Percentiles rank a stretch among this genome's conserved stretches.
phyloP scores from a whole-genome alignment of 2,888 invertebrate species.

The Hemistola chrysoprasaria region DNA sequence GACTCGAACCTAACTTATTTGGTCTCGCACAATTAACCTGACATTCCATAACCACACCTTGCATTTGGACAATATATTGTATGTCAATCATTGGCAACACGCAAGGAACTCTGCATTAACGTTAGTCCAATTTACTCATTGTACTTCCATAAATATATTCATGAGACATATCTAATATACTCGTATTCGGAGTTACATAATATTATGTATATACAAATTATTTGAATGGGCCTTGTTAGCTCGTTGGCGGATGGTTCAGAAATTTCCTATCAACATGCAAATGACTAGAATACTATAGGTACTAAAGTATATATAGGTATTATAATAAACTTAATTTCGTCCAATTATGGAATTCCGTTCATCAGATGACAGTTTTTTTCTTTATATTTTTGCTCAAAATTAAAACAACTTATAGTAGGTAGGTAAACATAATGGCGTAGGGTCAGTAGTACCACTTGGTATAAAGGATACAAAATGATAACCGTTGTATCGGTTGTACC shows the following conservation, averaged over 20 bases:
- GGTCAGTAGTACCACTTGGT: no score
- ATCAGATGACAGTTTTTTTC: no score
- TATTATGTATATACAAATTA: not conserved
- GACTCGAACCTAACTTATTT: constrained; percentile 55
- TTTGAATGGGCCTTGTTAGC: constrained; percentile 6
- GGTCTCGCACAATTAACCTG: constrained; percentile 65
- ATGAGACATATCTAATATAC: constrained; percentile 1
- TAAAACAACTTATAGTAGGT: no score
- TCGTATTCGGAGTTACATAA: not conserved
- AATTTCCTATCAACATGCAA: constrained; percentile 6
- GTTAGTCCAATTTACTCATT: constrained; percentile 24
- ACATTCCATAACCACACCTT: constrained; percentile 68
- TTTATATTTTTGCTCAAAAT: no score
- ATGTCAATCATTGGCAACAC: constrained; percentile 63
- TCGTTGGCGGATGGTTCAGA: not conserved
- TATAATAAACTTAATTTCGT: no score
- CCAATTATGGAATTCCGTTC: no score
- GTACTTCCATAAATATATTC: constrained; percentile 17
- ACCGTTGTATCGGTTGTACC: no score
- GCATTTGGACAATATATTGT: constrained; percentile 68
- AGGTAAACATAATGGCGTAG: no score
- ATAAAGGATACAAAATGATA: no score
- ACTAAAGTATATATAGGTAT: no score
- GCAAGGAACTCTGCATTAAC: constrained; percentile 57
- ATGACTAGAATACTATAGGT: no score